Evolutionary conservation across 1,140 invertebrate genomes (phyloP), one percentile per base, ranked within the genome.

Genomic region (Elymnias hypermnestra): DNA sequence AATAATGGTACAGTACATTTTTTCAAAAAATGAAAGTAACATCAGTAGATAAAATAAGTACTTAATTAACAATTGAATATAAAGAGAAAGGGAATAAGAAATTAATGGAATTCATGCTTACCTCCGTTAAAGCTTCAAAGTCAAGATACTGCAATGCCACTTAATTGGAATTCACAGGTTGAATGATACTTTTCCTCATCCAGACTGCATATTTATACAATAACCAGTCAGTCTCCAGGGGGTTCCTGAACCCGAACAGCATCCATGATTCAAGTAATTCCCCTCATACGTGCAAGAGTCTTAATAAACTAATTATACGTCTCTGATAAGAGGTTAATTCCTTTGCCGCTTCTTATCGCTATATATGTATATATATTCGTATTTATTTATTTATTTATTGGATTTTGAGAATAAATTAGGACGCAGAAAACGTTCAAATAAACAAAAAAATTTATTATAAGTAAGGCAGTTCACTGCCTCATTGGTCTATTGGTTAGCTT

Each of bases 241-340:
- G 29, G 8, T 41, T 29, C 39, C 39, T 28, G 3, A 14, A 26
- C 12, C 3, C 26, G 23, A 25, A 29, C 6, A 5, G 4, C 10
- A 7, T 12, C 26, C 10, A 6, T 5, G 10, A 12, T 4, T 12
- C 3, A 8, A 29, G 39, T 29, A 19, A 17, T 41, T 29, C 39
- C 39, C 39, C 39, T 14, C 1, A n/a, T 21, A 31, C 25, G 15
- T 1, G 12, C 7, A 22, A 12, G 14, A 18, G 5, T 8, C n/a
- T 8, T 2, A 26, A 28, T 10, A 13, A 29, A 13, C 10, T 19
- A 18, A 17, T 28, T 25, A 23, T 7, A 12, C 3, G 0, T 4
- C 10, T 29, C 9, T 22, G 38, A 41, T 41, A 28, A 41, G 25
- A 41, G 23, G 38, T 41, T 29, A 10, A 28, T 41, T 26, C 13